Percentiles rank a stretch among this genome's conserved stretches.
These are phyloP conservation scores for Calidris pygmaea DNA, from an alignment of 2,113 vertebrate species.

Conservation along the genomic window DNA sequence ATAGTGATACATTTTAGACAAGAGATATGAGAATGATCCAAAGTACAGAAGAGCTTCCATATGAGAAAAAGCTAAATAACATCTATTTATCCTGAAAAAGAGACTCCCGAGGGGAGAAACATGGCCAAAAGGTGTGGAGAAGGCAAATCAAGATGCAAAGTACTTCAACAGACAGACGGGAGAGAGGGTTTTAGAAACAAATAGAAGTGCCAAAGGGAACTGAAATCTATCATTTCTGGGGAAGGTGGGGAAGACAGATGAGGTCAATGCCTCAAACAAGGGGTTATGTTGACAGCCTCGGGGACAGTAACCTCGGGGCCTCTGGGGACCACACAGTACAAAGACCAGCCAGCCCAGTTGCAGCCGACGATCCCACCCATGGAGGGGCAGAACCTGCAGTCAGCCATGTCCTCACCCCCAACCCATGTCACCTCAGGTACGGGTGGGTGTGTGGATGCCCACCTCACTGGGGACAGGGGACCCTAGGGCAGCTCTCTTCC, in stretches of 20 bases:
- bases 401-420: rapidly evolving
- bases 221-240: background rate
- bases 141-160: background rate
- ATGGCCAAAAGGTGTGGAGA: background rate
- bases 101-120: background rate
- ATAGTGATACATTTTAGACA: background rate
- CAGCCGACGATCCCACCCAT: rapidly evolving
- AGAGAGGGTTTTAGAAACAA: background rate
- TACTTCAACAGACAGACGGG: background rate
- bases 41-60: background rate
- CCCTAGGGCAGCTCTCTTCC: background rate
- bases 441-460: rapidly evolving
- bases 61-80: background rate
- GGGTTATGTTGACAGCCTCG: rapidly evolving
- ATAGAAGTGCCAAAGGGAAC: background rate
- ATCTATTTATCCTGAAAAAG: background rate
- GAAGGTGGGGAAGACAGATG: background rate
- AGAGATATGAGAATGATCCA: background rate
- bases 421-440: too few relatives aligned
- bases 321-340: rapidly evolving
- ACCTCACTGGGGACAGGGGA: rapidly evolving
- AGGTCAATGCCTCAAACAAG: background rate
- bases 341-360: background rate
- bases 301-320: background rate
- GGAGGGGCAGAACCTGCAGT: background rate